Conservation (phyloP, 2,113 vertebrate genomes). For the Phoxinus phoxinus region DNA sequence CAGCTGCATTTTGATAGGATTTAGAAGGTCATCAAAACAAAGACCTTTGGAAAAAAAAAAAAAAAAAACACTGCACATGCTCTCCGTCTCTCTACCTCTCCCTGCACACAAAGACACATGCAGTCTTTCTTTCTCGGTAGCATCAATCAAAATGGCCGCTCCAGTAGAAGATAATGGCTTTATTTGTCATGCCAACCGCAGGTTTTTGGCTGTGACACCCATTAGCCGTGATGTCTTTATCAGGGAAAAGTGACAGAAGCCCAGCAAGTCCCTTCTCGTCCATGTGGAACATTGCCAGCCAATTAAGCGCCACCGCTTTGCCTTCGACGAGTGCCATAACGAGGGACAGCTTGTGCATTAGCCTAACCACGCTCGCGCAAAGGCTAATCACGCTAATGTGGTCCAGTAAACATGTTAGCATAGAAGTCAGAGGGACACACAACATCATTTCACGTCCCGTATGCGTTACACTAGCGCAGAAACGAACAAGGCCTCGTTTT, state of each 20-base stretch:
- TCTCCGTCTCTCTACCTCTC: conserved; percentile 46
- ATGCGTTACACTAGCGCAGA: not conserved
- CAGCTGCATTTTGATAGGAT: conserved; percentile 59
- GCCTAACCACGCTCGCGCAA: conserved; percentile 35
- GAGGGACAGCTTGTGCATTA: conserved; percentile 58
- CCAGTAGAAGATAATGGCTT: conserved; percentile 74
- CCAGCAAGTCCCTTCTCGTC: conserved; percentile 61
- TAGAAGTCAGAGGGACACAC: conserved; percentile 34
- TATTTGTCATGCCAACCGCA: conserved; percentile 77
- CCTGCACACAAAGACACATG: conserved; percentile 20
- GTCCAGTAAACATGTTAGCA: conserved; percentile 45
- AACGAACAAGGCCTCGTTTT: not conserved
- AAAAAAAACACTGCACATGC: conserved; percentile 17
- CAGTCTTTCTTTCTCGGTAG: conserved; percentile 54
- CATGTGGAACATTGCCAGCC: conserved; percentile 72
- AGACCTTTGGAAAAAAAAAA: conserved; percentile 51
- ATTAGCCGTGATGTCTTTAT: conserved; percentile 77
- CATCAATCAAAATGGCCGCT: conserved; percentile 76
- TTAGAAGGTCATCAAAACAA: conserved; percentile 65
- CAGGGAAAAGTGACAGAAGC: conserved; percentile 74
- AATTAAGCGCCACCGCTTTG: conserved; percentile 64
- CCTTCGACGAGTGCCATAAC: conserved; percentile 62
- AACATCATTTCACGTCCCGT: not conserved
- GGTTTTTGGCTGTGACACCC: conserved; percentile 67
- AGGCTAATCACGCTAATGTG: conserved; percentile 49